Base-by-base conservation (phyloP, 2,113 vertebrate species). In the Calidris pygmaea region DNA sequence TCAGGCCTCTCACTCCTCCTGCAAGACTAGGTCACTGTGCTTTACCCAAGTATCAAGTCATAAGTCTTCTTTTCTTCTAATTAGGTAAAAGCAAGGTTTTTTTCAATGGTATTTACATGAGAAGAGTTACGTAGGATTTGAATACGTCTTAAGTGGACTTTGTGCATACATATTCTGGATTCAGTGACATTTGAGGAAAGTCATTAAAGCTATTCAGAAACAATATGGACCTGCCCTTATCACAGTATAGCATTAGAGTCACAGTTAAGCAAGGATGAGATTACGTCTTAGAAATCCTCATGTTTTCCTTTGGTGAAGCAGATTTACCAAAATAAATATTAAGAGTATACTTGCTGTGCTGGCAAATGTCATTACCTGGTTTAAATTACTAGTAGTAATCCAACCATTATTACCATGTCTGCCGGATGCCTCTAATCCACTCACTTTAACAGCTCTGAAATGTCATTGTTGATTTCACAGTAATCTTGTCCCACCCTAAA, bases 301-400 rank as follows among this genome's bases (percentile, higher is more conserved):
- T 21, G 6, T 58, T 85, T 87, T 91, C 6, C 35, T 56, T 66
- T 34, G 27, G 32, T 55, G 34, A 93, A 79, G 43, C 8, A 85
- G 34, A 82, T 56, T 71, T 87, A 89, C 26, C 21, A 67, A 89
- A 94, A 82, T 41, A 85, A 87, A 79, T 63, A 79, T 13, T 67
- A 65, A 29, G 10, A 41, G 9, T 26, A 10, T 45, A 73, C 21
- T 79, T 82, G 41, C 37, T 62, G 21, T 47, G 45, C 58, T 89
- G 35, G 55, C 34, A 87, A 79, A 93, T 65, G 45, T 91, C 81
- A 85, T n/a, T 82, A 87, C 13, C 30, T 87, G 17, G 17, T 87
- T 93, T 85, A 91, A 93, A 93, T 53, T 94, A 53, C 74, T 87
- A 39, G 4, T 85, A 52, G 34, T 83, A 95, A 85, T 91, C 48